phyloP scores from a whole-genome alignment of 2,888 invertebrate genomes.

The Hypercompe scribonia region DNA sequence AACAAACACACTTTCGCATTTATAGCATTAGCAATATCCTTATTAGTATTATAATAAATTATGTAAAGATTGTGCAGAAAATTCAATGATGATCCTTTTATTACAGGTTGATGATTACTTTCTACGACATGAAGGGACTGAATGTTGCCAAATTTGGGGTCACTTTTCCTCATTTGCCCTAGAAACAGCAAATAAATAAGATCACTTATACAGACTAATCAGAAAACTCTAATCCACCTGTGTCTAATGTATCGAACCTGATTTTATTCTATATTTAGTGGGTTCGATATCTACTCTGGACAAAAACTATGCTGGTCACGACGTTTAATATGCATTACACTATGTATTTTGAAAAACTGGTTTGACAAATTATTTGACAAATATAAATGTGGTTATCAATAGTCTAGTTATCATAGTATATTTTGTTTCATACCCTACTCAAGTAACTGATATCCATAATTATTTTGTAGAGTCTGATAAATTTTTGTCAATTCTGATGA shows the following conservation, averaged over 20 bases:
- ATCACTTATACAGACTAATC: background rate
- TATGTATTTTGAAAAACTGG: background rate
- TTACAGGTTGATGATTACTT: background rate
- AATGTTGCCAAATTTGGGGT: background rate
- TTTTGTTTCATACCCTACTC: background rate
- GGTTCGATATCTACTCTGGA: background rate
- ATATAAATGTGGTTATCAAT: background rate
- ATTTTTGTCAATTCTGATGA: no score
- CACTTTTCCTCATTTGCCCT: background rate
- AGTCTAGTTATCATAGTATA: background rate
- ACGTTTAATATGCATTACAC: background rate
- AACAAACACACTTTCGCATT: no score
- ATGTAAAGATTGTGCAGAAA: no score
- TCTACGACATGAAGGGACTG: background rate
- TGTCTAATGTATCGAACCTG: no score
- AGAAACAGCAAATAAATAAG: background rate
- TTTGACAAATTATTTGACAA: no score
- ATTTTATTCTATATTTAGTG: background rate
- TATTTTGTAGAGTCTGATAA: no score
- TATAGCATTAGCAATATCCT: no score
- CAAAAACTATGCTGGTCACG: background rate
- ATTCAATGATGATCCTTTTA: background rate
- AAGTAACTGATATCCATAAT: no score
- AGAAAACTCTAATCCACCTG: background rate
- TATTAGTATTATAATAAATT: no score